Percentiles rank a stretch among this genome's conserved stretches.
Conservation (phyloP, 2,797 vertebrate species). For the Sebastes elongatus region DNA sequence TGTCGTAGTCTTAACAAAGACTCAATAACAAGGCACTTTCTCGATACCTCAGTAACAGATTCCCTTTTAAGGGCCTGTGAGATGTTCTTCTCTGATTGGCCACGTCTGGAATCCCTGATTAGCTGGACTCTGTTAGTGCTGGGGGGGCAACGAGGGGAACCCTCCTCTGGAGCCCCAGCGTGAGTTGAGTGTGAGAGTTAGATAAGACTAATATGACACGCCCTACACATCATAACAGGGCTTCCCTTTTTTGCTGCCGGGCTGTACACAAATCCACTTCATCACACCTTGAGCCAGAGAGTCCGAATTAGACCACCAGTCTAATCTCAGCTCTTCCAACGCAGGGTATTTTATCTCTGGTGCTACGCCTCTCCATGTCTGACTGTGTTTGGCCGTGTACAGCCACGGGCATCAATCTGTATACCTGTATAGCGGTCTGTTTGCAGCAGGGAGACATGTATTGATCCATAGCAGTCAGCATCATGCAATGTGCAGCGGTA, state of each 20-base stretch:
- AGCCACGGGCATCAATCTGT: constrained; percentile 38
- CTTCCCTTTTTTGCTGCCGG: constrained; percentile 50
- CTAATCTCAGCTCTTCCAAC: constrained; percentile 58
- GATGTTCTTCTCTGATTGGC: constrained; percentile 48
- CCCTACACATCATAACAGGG: constrained; percentile 65
- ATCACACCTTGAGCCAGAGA: constrained; percentile 32
- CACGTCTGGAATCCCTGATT: constrained; percentile 51
- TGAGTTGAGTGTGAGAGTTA: constrained; percentile 63
- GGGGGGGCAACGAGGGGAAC: constrained; percentile 30
- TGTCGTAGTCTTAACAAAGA: constrained; percentile 12
- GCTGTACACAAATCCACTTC: constrained; percentile 34
- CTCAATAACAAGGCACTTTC: constrained; percentile 41
- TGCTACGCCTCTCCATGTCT: constrained; percentile 43
- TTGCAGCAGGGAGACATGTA: constrained; percentile 30
- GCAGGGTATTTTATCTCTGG: constrained; percentile 38
- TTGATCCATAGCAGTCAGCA: constrained; percentile 41
- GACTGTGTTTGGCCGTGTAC: constrained; percentile 29
- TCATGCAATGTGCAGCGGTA: constrained; percentile 17
- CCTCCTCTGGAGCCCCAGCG: constrained; percentile 65
- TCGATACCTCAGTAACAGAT: constrained; percentile 40
- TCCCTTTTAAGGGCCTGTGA: constrained; percentile 34
- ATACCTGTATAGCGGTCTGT: constrained; percentile 19
- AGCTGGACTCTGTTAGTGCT: constrained; percentile 20
- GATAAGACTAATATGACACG: constrained; percentile 77
- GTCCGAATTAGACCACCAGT: constrained; percentile 7